phyloP scores from a whole-genome alignment of 2,797 vertebrate genomes.

The Muscicapa comitata region DNA sequence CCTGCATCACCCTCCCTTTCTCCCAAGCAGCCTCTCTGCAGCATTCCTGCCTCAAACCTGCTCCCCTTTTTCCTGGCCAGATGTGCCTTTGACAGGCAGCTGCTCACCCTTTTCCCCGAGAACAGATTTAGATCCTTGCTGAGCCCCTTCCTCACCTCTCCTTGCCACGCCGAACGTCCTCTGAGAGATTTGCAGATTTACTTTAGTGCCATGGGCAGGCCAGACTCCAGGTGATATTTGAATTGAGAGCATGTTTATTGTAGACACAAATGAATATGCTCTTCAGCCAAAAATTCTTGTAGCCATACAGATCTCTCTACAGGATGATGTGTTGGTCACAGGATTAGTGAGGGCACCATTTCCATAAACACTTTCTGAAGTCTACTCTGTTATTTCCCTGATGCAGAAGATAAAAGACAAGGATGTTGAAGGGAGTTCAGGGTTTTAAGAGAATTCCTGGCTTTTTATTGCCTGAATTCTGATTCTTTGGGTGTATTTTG shows the following conservation, averaged over 20 bases:
- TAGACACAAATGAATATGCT: fast-evolving
- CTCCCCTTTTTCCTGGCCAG: not conserved
- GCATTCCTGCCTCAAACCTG: not conserved
- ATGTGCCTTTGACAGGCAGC: not conserved
- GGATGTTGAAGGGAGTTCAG: not conserved
- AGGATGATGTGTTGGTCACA: not conserved
- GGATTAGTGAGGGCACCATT: not conserved
- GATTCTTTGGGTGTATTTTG: not conserved
- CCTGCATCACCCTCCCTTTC: not conserved
- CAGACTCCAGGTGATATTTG: not conserved
- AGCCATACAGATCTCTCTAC: not conserved
- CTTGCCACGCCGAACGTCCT: too few relatives aligned
- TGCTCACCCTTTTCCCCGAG: not conserved
- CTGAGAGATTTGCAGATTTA: not conserved
- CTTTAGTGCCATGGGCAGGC: not conserved
- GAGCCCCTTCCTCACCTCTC: not conserved
- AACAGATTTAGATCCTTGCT: not conserved
- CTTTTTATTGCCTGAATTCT: not conserved
- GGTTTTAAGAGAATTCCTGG: not conserved
- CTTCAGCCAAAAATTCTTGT: not conserved
- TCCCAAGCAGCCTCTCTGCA: not conserved
- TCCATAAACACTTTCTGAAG: not conserved
- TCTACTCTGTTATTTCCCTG: not conserved
- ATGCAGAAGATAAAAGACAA: not conserved
- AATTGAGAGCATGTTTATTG: not conserved